Percentiles rank a stretch among this genome's conserved stretches.
Evolutionary conservation across 1,140 invertebrate genomes (phyloP).

Genomic region (Nymphalis io): DNA sequence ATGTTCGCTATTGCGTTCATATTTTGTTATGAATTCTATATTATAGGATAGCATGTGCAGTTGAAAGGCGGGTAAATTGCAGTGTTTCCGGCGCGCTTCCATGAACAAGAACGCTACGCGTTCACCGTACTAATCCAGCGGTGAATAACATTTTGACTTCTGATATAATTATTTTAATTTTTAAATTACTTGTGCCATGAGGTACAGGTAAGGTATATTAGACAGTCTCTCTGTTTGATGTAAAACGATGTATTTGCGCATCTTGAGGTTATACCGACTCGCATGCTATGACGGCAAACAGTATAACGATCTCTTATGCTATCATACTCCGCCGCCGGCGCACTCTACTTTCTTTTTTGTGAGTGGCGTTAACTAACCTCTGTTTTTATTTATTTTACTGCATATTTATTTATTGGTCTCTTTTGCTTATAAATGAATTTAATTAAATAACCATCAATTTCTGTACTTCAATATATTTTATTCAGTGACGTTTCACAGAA

Average conservation of each 20-base stretch:
- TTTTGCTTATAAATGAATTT: too few relatives aligned
- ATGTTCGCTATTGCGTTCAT: background rate
- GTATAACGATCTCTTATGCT: background rate
- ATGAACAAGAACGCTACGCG: conserved; percentile 45
- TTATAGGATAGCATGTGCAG: conserved; percentile 36
- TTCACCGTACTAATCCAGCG: conserved; percentile 36
- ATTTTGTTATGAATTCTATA: conserved; percentile 12
- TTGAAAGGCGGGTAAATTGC: conserved; percentile 57
- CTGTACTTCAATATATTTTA: too few relatives aligned
- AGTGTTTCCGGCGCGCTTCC: conserved; percentile 56
- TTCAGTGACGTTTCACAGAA: too few relatives aligned
- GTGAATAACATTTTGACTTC: conserved; percentile 39
- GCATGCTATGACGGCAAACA: background rate
- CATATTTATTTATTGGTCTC: too few relatives aligned
- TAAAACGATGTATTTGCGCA: background rate
- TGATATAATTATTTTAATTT: background rate
- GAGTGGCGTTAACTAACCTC: too few relatives aligned
- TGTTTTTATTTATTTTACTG: too few relatives aligned
- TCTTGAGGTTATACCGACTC: background rate
- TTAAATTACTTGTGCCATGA: too few relatives aligned
- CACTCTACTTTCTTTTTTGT: too few relatives aligned
- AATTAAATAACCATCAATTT: too few relatives aligned
- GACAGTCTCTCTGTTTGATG: too few relatives aligned
- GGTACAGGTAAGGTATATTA: too few relatives aligned
- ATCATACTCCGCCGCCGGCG: too few relatives aligned